These are phyloP conservation scores for Helleia helle DNA, from an alignment of 2,888 invertebrate genomes.

Conservation along the genomic window DNA sequence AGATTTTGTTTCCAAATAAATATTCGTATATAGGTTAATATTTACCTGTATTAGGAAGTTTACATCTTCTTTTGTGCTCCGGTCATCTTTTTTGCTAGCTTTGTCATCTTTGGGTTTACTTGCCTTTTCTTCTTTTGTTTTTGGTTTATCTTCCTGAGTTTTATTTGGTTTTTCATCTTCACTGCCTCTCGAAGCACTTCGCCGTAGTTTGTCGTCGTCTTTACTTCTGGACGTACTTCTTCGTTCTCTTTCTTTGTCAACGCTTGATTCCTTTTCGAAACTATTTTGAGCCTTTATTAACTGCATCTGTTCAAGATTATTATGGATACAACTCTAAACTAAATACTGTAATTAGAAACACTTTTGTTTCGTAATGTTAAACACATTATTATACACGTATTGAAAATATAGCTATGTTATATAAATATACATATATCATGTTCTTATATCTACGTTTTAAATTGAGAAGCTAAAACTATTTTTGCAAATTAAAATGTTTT, in stretches of 20 bases:
- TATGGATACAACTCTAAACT: no score
- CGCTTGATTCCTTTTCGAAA: slow-evolving; percentile 68
- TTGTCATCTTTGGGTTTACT: slow-evolving; percentile 14
- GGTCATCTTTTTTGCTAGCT: slow-evolving; percentile 40
- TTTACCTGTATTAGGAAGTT: slow-evolving; percentile 67
- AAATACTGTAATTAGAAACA: no score
- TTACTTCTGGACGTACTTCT: slow-evolving; percentile 60
- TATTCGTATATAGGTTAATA: not conserved
- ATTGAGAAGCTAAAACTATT: no score
- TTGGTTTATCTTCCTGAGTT: slow-evolving; percentile 18
- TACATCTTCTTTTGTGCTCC: slow-evolving; percentile 56
- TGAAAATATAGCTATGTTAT: no score
- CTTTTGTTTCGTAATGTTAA: no score
- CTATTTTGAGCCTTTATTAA: slow-evolving; percentile 69
- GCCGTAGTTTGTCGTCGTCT: slow-evolving; percentile 53
- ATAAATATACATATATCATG: no score
- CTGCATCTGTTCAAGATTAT: slow-evolving; percentile 65
- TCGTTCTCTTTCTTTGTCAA: slow-evolving; percentile 61
- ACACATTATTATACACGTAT: no score
- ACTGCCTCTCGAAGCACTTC: slow-evolving; percentile 2
- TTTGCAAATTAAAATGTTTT: no score
- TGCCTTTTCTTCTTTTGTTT: not conserved
- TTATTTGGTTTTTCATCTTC: slow-evolving; percentile 15
- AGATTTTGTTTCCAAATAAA: not conserved
- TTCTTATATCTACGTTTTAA: no score